Evolutionary conservation across 2,888 invertebrate genomes (phyloP), one percentile per base, ranked within the genome.

Genomic region (Hemistola chrysoprasaria): DNA sequence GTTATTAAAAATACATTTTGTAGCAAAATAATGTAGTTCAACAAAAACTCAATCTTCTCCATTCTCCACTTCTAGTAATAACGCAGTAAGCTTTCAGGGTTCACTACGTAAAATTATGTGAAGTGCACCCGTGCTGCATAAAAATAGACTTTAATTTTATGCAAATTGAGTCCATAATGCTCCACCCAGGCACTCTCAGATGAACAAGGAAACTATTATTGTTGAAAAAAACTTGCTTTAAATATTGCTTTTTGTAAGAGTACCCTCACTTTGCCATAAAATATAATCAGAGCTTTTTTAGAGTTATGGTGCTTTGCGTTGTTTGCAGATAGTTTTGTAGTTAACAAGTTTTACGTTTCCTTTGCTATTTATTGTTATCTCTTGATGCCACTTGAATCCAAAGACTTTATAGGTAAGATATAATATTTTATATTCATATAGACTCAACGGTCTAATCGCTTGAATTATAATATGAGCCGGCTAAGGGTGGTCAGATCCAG

Each of bases 131-230:
- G 35, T 10, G 32, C 29, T 27, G 22, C 31, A 24, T 31, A 41
- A 53, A 57, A 55, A 44, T 47, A 24, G 26, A 47, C 53, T 34
- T 44, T 42, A 41, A 25, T 3, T 3, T 20, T 23, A 41, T 44
- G 44, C 16, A 43, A 34, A 42, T 49, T 53, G 29, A 38, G 54
- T 49, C 41, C 21, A 28, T 32, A 40, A 48, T 53, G 31, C 35
- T 22, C 8, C 24, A 35, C 24, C 26, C 21, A 8, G n/a, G 20
- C 7, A 25, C 5, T 27, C 39, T 10, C 25, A 40, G 36, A 28
- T 26, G 53, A 47, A 47, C 50, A 53, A 51, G 48, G 39, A 53
- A 50, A 53, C 51, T 54, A 53, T 58, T 55, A 55, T 45, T 38
- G 31, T 40, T 23, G 22, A 39, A 52, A 55, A 50, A 54, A 48